phyloP scores from a whole-genome alignment of 1,140 invertebrate genomes.

The Drosophila ohnishii region DNA sequence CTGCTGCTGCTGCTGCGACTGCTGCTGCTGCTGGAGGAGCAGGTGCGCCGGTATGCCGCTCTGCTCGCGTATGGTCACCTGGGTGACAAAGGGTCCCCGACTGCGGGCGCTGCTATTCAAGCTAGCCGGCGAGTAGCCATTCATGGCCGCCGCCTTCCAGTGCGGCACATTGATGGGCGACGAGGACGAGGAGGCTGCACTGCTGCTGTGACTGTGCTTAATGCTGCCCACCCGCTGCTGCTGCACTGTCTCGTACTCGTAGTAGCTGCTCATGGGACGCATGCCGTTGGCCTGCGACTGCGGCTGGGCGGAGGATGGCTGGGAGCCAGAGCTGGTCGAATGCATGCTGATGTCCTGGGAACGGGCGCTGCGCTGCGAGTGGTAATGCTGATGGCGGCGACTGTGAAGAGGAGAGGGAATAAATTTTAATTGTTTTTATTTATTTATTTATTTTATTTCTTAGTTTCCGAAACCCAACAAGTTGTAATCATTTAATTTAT shows the following conservation, averaged over 20 bases:
- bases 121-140: conserved; percentile 68
- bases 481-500: not conserved
- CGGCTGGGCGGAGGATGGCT: conserved; percentile 13
- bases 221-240: conserved; percentile 83
- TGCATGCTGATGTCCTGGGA: conserved; percentile 84
- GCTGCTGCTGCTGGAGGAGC: conserved; percentile 46
- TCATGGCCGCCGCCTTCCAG: conserved; percentile 75
- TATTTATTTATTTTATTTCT: not conserved
- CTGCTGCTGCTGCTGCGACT: conserved; percentile 42
- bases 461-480: not conserved
- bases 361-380: conserved; percentile 89
- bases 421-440: too few species aligned
- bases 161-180: conserved; percentile 76
- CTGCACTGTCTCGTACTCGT: conserved; percentile 92
- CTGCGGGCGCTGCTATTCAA: conserved; percentile 81
- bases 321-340: conserved; percentile 51
- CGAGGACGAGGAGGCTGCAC: conserved; percentile 24
- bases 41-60: conserved; percentile 38
- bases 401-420: conserved; percentile 72
- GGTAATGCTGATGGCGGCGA: conserved; percentile 89
- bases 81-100: conserved; percentile 85
- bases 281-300: conserved; percentile 35
- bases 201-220: conserved; percentile 72
- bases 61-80: conserved; percentile 83
- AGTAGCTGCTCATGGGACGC: conserved; percentile 91